These are phyloP conservation scores for Geodia barretti DNA, from an alignment of 37 sponge, comb jelly and placozoan species.

Conservation along the genomic window DNA sequence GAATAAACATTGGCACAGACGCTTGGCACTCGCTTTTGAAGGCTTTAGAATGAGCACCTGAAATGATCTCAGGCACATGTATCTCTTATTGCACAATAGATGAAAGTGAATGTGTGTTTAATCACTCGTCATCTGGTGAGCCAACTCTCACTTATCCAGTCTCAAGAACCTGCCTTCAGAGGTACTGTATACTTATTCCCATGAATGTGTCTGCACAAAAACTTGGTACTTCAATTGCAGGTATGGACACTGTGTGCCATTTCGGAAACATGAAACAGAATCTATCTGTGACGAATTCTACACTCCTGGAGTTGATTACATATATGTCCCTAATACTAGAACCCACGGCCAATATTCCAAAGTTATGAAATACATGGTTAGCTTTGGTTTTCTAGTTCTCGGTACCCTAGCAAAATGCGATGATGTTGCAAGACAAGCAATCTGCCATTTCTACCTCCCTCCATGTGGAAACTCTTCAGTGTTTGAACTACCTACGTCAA, in stretches of 20 bases:
- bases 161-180: not conserved
- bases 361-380: not conserved
- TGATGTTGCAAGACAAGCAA: not conserved
- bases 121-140: not conserved
- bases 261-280: not conserved
- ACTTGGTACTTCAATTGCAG: no score
- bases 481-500: not conserved
- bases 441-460: not conserved
- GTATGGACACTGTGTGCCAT: not conserved
- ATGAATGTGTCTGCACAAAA: no score
- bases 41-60: no score
- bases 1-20: no score
- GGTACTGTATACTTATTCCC: no score
- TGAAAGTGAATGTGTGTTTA: not conserved
- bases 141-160: not conserved
- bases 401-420: not conserved
- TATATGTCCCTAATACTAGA: not conserved
- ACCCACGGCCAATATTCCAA: not conserved
- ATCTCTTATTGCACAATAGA: not conserved
- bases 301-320: not conserved
- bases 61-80: no score
- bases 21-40: no score
- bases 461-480: constrained; percentile 1
- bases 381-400: not conserved
- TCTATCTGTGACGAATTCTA: not conserved